Base-by-base conservation (phyloP, 2,113 vertebrate genomes). In the Lepus europaeus region DNA sequence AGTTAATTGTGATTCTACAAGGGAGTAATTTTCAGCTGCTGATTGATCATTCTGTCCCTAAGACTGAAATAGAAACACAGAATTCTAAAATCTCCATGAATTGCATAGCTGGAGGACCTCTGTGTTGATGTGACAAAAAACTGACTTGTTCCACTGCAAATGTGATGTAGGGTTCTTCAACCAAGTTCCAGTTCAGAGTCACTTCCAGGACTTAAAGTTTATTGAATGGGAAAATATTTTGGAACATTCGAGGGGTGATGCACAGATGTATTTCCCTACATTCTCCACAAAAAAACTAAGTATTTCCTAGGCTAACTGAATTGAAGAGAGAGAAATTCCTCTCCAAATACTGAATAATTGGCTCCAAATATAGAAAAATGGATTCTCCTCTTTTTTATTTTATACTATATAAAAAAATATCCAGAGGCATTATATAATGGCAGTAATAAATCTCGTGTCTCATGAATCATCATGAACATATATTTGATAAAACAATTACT, bases 401-500 rank as follows among this genome's bases (percentile, higher is more conserved):
- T 64, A 22, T 76, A 49, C 80, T 2, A 87, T 9, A 61, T 53
- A 45, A 49, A 56, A 51, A 85, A 45, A 7, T 51, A 86, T 53
- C 88, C 89, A 87, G 23, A 92, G 29, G 6, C 0, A 7, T 33
- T 91, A 39, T 68, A 6, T 49, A 83, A 3, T 22, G 83, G 97
- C 39, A 31, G 14, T 69, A 76, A 61, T 73, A 92, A 77, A 74
- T 74, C 63, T 36, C 69, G 12, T 70, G 64, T 66, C 11, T 53
- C 96, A 56, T 94, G 84, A 87, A 74, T 93, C 33, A 84, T 84
- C 29, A 63, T 64, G 2, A 63, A 2, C 72, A 90, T 76, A 22
- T 49, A 96, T 93, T 95, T 95, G 13, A 90, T 66, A 97, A 27
- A 22, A 27, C 63, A 89, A 83, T 92, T 80, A 64, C 82, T 96